Evolutionary conservation across 2,797 vertebrate genomes (phyloP).

Genomic region (Tiaroga cobitis): DNA sequence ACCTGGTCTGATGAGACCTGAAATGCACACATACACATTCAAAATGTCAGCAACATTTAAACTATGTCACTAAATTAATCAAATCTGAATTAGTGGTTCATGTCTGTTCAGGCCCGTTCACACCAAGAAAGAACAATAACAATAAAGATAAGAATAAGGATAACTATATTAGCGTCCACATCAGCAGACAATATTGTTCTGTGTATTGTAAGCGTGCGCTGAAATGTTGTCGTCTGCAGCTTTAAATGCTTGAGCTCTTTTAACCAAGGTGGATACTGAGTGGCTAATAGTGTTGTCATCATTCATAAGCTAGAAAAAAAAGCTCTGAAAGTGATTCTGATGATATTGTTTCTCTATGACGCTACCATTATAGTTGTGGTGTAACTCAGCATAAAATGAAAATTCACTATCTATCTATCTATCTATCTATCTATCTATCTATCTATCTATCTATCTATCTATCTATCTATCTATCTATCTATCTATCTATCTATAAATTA

Average conservation of each 20-base stretch:
- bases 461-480: too few species aligned
- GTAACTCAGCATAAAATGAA: too few species aligned
- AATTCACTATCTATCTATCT: too few species aligned
- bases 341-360: too few species aligned
- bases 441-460: too few species aligned
- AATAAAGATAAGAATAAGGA: not conserved
- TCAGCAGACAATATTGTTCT: not conserved
- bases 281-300: not conserved
- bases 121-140: not conserved
- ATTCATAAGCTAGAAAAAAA: not conserved
- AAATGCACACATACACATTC: slow-evolving; percentile 11
- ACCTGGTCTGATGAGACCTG: slow-evolving; percentile 2
- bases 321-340: too few species aligned
- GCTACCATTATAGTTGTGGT: too few species aligned
- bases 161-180: not conserved
- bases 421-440: too few species aligned
- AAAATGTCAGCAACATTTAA: not conserved
- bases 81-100: not conserved
- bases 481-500: too few species aligned
- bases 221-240: not conserved
- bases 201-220: not conserved
- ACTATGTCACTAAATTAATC: slow-evolving; percentile 2
- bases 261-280: not conserved
- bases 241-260: not conserved
- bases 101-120: not conserved